phyloP scores from a whole-genome alignment of 2,113 vertebrate species.

The Alexandromys fortis region DNA sequence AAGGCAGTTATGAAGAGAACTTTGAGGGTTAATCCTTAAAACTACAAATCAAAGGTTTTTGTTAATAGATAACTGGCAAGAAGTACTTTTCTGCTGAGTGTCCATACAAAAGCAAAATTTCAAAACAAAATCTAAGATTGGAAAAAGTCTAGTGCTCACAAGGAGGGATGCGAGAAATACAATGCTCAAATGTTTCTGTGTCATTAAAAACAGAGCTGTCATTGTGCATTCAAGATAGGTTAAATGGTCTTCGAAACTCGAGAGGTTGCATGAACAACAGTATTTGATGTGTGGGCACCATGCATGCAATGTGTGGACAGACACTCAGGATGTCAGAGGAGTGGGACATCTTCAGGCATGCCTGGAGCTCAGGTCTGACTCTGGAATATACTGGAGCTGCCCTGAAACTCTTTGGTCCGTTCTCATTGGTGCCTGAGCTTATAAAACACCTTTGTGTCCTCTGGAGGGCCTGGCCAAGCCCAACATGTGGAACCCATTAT shows the following conservation, averaged over 20 bases:
- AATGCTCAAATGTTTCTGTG: conserved; percentile 90
- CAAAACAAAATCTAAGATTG: conserved; percentile 88
- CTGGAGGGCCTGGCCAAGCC: conserved; percentile 73
- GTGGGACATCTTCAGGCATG: conserved; percentile 77
- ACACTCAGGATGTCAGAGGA: conserved; percentile 79
- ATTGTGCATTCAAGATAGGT: conserved; percentile 77
- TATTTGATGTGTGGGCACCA: conserved; percentile 82
- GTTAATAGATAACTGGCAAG: conserved; percentile 89
- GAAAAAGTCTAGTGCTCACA: conserved; percentile 86
- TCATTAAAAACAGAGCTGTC: conserved; percentile 82
- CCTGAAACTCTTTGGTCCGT: conserved; percentile 95
- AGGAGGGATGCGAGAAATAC: conserved; percentile 89
- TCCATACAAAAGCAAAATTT: conserved; percentile 87
- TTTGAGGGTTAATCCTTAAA: conserved; percentile 90
- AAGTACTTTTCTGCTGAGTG: conserved; percentile 89
- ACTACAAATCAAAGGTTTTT: conserved; percentile 89
- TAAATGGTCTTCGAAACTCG: conserved; percentile 79
- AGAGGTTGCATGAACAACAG: conserved; percentile 79
- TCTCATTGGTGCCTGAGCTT: conserved; percentile 82
- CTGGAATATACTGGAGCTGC: conserved; percentile 86
- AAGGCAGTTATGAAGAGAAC: conserved; percentile 92
- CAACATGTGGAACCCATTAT: conserved; percentile 52
- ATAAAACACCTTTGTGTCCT: conserved; percentile 72
- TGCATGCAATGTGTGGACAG: conserved; percentile 83
- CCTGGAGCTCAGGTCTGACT: conserved; percentile 84